These are phyloP conservation scores for Petromus typicus DNA, from an alignment of 2,113 vertebrate species.

Conservation along the genomic window DNA sequence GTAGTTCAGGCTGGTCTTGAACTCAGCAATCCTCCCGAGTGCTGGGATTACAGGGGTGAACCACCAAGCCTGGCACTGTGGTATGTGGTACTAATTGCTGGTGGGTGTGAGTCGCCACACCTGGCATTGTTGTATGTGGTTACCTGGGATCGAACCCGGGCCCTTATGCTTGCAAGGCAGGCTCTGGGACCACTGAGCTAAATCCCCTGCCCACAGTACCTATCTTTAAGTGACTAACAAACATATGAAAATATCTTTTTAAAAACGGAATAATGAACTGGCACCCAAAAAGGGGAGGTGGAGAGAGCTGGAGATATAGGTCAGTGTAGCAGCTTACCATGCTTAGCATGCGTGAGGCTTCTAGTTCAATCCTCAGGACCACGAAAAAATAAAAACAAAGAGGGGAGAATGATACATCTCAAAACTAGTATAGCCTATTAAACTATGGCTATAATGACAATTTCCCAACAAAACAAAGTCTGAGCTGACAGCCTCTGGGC, in stretches of 20 bases:
- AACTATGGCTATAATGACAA: slow-evolving; percentile 8
- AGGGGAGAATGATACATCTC: not conserved
- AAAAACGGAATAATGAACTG: not conserved
- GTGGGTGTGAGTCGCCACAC: no score
- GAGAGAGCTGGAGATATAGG: not conserved
- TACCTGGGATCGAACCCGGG: no score
- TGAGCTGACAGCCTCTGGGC: not conserved
- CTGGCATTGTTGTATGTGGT: no score
- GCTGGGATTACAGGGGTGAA: no score
- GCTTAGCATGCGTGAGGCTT: not conserved
- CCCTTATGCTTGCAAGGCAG: no score
- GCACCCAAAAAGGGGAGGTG: not conserved
- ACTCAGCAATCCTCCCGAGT: no score
- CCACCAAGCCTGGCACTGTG: no score
- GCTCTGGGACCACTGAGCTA: no score
- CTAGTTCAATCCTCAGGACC: not conserved
- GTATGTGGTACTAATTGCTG: no score
- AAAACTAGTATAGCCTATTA: slow-evolving; percentile 8
- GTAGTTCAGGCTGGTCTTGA: no score
- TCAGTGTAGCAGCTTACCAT: not conserved
- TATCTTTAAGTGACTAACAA: not conserved
- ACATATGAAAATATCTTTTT: not conserved
- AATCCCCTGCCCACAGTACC: no score
- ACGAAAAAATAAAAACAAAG: not conserved
- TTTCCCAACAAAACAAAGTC: not conserved